Evolutionary conservation across 1,140 invertebrate species (phyloP), one percentile per base, ranked within the genome.

Genomic region (Babylonia areolata): DNA sequence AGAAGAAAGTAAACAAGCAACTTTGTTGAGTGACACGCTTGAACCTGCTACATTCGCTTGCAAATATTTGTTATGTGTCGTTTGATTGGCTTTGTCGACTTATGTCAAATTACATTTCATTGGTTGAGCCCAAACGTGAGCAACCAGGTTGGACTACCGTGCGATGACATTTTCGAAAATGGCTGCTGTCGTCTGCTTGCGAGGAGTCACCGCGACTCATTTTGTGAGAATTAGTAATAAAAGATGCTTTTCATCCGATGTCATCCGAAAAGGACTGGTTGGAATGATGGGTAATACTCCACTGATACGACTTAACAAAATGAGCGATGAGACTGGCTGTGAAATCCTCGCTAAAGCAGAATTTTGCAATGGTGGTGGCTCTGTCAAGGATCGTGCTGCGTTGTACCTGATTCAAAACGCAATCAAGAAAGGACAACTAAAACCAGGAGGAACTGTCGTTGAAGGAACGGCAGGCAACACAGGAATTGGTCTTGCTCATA

Each of bases 401-500:
- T 90, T 91, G 17, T 94, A 91, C 84, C 89, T 95, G 46, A 95
- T 95, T 33, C 91, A 93, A 86, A 92, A 93, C 87, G 94, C 94
- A 2, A 17, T 93, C 73, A 88, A 92, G 46, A 92, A 90, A 80
- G 94, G 93, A 23, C 86, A 89, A 73, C 69, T 94, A 12, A 87
- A 87, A 31, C 92, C 93, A 17, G 93, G 93, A 35, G 94, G 93
- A 1, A 94, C 92, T 35, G 91, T 95, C 6, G 92, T 95, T 23
- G 95, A 95, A 90, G 94, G 94, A 0, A 95, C 95, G 39, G 94
- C 94, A 28, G 95, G 95, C 1, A 95, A 95, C 86, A 95, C 94
- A 85, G 95, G 95, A 2, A 95, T 95, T 80, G 95, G 95, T 71
- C 86, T 95, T 31, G 94, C 94, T 15, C 93, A 95, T 88, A 93